A percentile compares a stretch with the other conserved stretches of the same genome.
phyloP scores from a whole-genome alignment of 1,140 invertebrate genomes.

The Tachypleus tridentatus region DNA sequence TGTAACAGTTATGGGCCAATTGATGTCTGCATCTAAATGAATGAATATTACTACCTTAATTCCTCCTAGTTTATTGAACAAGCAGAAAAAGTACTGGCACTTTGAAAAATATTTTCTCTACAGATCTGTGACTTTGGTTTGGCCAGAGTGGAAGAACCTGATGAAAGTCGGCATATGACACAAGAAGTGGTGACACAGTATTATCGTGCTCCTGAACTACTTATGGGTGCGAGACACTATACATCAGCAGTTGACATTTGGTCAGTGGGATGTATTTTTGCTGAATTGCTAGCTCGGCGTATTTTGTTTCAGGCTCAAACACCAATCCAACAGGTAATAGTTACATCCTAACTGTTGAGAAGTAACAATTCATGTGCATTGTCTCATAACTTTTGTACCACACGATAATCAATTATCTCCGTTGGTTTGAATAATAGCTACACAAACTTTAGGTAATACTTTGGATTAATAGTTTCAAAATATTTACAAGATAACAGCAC shows the following conservation, averaged over 20 bases:
- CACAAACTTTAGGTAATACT: too few species aligned
- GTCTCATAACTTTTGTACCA: background rate
- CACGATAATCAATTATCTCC: too few species aligned
- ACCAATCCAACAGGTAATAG: conserved; percentile 89
- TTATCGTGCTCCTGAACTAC: conserved; percentile 94
- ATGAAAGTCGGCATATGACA: conserved; percentile 87
- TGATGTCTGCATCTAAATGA: too few species aligned
- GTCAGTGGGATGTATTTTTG: conserved; percentile 99
- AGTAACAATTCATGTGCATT: conserved; percentile 20
- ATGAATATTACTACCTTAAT: too few species aligned
- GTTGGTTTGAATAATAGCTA: too few species aligned
- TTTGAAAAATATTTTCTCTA: conserved; percentile 11
- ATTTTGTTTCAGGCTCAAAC: conserved; percentile 96
- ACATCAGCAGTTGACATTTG: conserved; percentile 94
- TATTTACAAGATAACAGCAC: too few species aligned
- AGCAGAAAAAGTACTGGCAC: too few species aligned
- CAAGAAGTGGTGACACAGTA: conserved; percentile 98
- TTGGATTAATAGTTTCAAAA: too few species aligned
- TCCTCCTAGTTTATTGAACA: too few species aligned
- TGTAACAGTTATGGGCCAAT: too few species aligned
- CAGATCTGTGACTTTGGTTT: conserved; percentile 97
- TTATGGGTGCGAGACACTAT: conserved; percentile 97
- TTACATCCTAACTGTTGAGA: too few species aligned
- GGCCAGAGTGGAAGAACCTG: conserved; percentile 86
- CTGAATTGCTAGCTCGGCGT: conserved; percentile 81